These are phyloP conservation scores for Dreissena polymorpha DNA, from an alignment of 1,140 invertebrate species.

Conservation along the genomic window DNA sequence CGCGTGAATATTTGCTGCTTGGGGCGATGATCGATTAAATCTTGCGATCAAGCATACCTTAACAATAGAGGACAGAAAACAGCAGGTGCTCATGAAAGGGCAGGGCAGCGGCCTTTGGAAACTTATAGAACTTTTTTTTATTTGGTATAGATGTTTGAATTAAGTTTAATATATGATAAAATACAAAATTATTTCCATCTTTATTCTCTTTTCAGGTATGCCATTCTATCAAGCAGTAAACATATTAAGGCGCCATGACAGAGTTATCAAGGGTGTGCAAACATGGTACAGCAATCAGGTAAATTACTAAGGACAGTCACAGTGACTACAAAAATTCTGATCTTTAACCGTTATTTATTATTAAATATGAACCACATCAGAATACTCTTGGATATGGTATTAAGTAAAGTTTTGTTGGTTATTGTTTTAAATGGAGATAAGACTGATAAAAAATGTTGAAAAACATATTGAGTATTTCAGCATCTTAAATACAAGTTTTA, in stretches of 20 bases:
- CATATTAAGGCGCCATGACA: slow-evolving; percentile 95
- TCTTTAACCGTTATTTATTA: too few species aligned
- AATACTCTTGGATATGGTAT: not conserved
- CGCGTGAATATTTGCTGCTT: too few species aligned
- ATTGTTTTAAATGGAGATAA: not conserved
- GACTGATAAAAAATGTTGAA: not conserved
- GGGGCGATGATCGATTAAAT: too few species aligned
- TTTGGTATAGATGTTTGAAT: too few species aligned
- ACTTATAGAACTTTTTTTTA: too few species aligned
- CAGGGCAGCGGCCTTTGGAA: too few species aligned
- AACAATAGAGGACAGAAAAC: too few species aligned
- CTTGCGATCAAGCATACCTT: too few species aligned
- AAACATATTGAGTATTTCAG: too few species aligned
- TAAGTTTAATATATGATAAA: too few species aligned
- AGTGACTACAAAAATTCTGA: not conserved
- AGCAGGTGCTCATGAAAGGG: too few species aligned
- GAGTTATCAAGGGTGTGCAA: slow-evolving; percentile 94
- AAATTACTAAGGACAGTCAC: slow-evolving; percentile 75
- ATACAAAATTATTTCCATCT: not conserved
- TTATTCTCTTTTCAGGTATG: slow-evolving; percentile 90
- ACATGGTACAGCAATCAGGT: slow-evolving; percentile 97
- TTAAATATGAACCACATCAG: not conserved
- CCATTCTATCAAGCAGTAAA: slow-evolving; percentile 98
- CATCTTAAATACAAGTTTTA: too few species aligned
- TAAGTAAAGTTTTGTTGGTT: not conserved